Base-by-base conservation (phyloP, 2,113 vertebrate genomes). In the Spilogale gracilis region DNA sequence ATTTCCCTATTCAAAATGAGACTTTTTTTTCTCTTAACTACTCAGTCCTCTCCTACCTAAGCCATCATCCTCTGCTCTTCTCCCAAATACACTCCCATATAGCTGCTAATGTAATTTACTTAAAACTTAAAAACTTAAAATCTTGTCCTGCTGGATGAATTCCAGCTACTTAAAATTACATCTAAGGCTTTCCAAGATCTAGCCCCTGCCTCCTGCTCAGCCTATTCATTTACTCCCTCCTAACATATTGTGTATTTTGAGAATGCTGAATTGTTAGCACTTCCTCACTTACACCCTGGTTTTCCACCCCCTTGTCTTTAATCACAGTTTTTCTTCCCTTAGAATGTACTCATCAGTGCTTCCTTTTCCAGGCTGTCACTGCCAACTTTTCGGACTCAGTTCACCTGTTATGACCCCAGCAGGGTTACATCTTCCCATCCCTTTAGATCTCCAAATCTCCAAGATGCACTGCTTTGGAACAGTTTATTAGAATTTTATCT, bases 121-220 rank as follows among this genome's bases (percentile, higher is more conserved):
- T 91, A 88, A 87, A 73, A 92, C 25, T 79, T 67, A 86, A 52
- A 87, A 73, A 92, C 32, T 60, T 67, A 79, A 60, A 91, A 20
- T 63, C 5, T n/a, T 48, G 91, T 81, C 23, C 48, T 13, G 50
- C 65, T 87, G 67, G 27, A 43, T 67, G 73, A 74, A 73, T 32
- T 65, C 48, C 16, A 73, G 27, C 52, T 86, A 43, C 45, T 58
- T 67, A 74, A 94, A 92, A 87, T 82, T 74, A 50, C 21, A 88
- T 14, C 9, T 18, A 82, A 56, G 2, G 25, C 48, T 63, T 73
- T 50, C 27, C 38, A 74, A 63, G 71, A 93, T 10, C 65, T 63
- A 61, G n/a, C n/a, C 7, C 2, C 27, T 5, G 32, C 43, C 13
- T 54, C n/a, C 38, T 63, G 38, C 48, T 61, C 12, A 38, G 13